These are phyloP conservation scores for Umimayanthus chanpuru DNA, from an alignment of 92 coral and sea anemone species.

Conservation along the genomic window DNA sequence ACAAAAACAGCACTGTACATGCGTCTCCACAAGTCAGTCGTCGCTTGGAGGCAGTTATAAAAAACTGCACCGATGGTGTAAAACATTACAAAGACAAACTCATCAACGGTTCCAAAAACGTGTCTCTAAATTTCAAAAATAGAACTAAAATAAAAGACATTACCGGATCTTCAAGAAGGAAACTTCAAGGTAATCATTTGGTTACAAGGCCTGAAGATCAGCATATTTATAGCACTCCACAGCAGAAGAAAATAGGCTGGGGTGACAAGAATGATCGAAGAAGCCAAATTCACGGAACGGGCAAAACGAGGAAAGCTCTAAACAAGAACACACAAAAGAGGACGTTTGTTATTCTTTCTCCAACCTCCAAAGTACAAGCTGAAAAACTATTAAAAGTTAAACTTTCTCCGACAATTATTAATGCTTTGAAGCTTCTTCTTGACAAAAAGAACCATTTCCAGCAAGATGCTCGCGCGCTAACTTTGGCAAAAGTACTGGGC, in stretches of 20 bases:
- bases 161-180: background rate
- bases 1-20: background rate
- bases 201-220: background rate
- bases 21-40: background rate
- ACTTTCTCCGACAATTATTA: constrained; percentile 66
- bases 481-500: constrained; percentile 74
- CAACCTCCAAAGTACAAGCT: background rate
- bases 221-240: background rate
- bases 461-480: constrained; percentile 72
- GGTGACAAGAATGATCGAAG: background rate
- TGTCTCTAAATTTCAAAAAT: background rate
- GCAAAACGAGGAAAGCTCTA: background rate
- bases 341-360: constrained; percentile 30
- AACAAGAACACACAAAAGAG: background rate
- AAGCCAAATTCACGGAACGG: background rate
- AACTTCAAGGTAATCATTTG: background rate
- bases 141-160: background rate
- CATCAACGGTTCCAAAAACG: background rate
- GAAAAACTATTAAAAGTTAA: constrained; percentile 31
- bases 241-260: background rate
- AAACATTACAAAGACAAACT: background rate
- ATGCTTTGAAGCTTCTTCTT: constrained; percentile 71
- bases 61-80: background rate
- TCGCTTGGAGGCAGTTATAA: background rate
- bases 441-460: constrained; percentile 74